Conservation (phyloP, 2,797 vertebrate species). For the Eulemur coronatus region DNA sequence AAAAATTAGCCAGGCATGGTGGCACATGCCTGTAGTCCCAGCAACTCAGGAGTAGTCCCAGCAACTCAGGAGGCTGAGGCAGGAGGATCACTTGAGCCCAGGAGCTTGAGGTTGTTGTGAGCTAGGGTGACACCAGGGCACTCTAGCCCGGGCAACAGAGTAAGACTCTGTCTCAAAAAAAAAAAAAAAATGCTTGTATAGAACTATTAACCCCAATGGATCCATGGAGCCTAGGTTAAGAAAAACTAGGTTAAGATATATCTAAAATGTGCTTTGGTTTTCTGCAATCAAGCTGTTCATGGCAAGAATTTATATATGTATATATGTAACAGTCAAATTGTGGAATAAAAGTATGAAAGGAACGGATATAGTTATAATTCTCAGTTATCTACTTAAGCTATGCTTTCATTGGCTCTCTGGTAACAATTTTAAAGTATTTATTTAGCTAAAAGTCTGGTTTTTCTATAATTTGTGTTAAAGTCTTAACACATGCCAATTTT, state of each 20-base stretch:
- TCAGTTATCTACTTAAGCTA: conserved; percentile 2
- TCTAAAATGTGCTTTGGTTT: background rate
- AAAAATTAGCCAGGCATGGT: too few species aligned
- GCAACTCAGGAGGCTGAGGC: too few species aligned
- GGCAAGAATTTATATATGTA: background rate
- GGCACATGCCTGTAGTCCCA: too few species aligned
- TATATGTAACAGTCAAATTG: background rate
- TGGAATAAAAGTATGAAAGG: background rate
- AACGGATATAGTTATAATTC: background rate
- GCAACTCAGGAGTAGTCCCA: too few species aligned
- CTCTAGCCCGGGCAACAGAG: too few species aligned
- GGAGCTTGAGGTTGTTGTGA: too few species aligned
- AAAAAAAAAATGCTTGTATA: background rate
- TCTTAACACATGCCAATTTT: background rate
- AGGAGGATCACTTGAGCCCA: too few species aligned
- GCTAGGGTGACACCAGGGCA: too few species aligned
- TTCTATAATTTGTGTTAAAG: background rate
- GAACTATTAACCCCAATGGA: background rate
- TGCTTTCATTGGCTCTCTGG: background rate
- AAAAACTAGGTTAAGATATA: background rate
- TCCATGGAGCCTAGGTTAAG: background rate
- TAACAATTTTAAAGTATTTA: background rate
- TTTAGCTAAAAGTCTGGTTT: background rate
- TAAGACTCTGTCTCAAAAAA: too few species aligned
- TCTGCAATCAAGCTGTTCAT: background rate